Evolutionary conservation across 2,888 invertebrate genomes (phyloP).

Genomic region (Pristionchus japonicus): DNA sequence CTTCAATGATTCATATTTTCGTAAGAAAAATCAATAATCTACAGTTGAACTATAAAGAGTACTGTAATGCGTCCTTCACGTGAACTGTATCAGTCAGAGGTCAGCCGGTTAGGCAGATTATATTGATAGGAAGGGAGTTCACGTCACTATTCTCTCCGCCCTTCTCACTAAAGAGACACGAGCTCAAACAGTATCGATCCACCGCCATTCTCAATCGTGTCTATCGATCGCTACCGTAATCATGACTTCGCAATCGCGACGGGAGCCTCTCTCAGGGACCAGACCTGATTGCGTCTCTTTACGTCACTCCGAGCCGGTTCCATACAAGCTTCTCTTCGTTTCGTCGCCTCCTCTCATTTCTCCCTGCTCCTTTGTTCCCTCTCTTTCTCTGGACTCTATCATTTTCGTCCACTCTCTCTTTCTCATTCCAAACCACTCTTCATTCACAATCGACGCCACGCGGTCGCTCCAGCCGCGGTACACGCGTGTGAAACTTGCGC

Average conservation of each 20-base stretch:
- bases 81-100: not conserved
- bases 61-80: not conserved
- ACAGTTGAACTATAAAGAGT: too few relatives aligned
- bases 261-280: constrained; percentile 16
- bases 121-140: constrained; percentile 1
- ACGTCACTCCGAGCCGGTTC: constrained; percentile 32
- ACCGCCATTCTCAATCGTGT: not conserved
- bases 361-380: not conserved
- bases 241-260: not conserved
- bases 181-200: not conserved
- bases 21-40: too few relatives aligned
- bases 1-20: not conserved
- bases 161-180: not conserved
- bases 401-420: not conserved
- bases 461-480: not conserved
- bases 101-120: constrained; percentile 23
- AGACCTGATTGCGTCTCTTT: constrained; percentile 28
- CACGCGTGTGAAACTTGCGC: not conserved
- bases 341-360: constrained; percentile 2
- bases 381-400: not conserved
- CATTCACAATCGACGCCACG: not conserved
- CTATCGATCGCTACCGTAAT: constrained; percentile 10
- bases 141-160: constrained; percentile 24
- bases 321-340: constrained; percentile 34
- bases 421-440: not conserved